A percentile compares a stretch with the other conserved stretches of the same genome.
Evolutionary conservation across 2,888 invertebrate genomes (phyloP).

Genomic region (Drosophila birchii): DNA sequence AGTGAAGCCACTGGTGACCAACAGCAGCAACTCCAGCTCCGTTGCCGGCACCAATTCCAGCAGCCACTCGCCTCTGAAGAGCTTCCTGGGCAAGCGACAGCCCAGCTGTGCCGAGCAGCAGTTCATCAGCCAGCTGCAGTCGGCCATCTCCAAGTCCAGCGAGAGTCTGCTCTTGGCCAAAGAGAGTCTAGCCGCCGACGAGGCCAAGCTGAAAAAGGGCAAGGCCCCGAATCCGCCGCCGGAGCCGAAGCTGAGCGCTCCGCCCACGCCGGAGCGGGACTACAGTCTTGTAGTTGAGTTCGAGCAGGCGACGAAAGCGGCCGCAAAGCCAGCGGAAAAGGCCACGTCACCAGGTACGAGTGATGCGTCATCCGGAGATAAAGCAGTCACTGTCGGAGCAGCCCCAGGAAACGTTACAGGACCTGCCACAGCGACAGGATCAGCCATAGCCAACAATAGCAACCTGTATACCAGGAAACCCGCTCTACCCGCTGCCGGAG

Average conservation of each 20-base stretch:
- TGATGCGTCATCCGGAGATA: conserved; percentile 21
- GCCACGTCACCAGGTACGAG: conserved; percentile 23
- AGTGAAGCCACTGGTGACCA: conserved; percentile 87
- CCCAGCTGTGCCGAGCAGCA: conserved; percentile 85
- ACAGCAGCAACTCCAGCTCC: conserved; percentile 29
- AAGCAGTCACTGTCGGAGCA: background rate
- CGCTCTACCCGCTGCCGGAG: conserved; percentile 85
- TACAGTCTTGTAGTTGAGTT: conserved; percentile 81
- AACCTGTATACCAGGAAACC: conserved; percentile 78
- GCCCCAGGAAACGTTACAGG: conserved; percentile 28
- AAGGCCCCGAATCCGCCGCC: conserved; percentile 90
- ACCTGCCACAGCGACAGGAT: conserved; percentile 6
- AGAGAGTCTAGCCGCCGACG: conserved; percentile 52
- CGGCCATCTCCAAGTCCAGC: conserved; percentile 83
- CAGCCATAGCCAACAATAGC: conserved; percentile 32
- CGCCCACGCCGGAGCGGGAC: conserved; percentile 83
- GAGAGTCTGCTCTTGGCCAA: conserved; percentile 72
- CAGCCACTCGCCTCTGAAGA: conserved; percentile 85
- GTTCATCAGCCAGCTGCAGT: conserved; percentile 86
- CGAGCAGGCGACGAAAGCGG: conserved; percentile 59
- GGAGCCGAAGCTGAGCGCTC: conserved; percentile 77
- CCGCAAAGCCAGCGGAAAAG: conserved; percentile 34
- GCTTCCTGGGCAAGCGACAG: conserved; percentile 86
- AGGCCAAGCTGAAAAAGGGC: conserved; percentile 87
- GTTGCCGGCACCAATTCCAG: conserved; percentile 8